These are phyloP conservation scores for Sinella curviseta DNA, from an alignment of 1,140 invertebrate species.

Conservation along the genomic window DNA sequence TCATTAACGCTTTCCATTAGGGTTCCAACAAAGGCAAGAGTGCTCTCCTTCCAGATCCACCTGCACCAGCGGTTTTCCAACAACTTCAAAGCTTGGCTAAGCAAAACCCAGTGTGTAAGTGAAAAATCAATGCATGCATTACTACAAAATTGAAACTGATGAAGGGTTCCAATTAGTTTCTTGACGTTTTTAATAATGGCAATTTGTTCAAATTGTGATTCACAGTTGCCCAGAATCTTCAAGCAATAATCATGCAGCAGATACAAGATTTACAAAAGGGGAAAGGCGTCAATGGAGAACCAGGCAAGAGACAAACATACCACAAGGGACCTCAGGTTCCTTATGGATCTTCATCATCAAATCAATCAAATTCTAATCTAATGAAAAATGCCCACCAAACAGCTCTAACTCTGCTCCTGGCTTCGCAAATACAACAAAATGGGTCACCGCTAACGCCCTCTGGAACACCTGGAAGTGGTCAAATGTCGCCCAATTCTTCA, in stretches of 20 bases:
- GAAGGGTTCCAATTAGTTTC: no score
- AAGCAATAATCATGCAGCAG: constrained; percentile 58
- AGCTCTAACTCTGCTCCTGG: constrained; percentile 53
- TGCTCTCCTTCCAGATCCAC: constrained; percentile 58
- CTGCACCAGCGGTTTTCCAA: constrained; percentile 57
- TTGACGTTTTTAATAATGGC: neutral
- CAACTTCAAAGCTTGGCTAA: constrained; percentile 59
- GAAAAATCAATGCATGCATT: neutral
- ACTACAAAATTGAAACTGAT: no score
- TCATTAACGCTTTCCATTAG: constrained; percentile 33
- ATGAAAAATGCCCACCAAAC: constrained; percentile 53
- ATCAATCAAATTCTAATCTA: constrained; percentile 29
- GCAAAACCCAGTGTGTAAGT: constrained; percentile 61
- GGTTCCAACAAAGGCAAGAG: constrained; percentile 55
- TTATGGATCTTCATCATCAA: constrained; percentile 41
- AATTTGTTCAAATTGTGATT: constrained; percentile 38
- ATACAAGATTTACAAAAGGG: constrained; percentile 53
- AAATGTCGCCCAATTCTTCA: constrained; percentile 42
- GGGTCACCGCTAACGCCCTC: constrained; percentile 8
- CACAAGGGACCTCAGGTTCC: constrained; percentile 18
- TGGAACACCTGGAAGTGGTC: constrained; percentile 43
- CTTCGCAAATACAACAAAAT: constrained; percentile 51
- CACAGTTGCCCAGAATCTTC: constrained; percentile 59
- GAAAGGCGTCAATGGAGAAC: constrained; percentile 32
- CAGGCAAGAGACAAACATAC: constrained; percentile 6